Evolutionary conservation across 2,888 invertebrate genomes (phyloP), one percentile per base, ranked within the genome.

Genomic region (Drosophila neonasuta): DNA sequence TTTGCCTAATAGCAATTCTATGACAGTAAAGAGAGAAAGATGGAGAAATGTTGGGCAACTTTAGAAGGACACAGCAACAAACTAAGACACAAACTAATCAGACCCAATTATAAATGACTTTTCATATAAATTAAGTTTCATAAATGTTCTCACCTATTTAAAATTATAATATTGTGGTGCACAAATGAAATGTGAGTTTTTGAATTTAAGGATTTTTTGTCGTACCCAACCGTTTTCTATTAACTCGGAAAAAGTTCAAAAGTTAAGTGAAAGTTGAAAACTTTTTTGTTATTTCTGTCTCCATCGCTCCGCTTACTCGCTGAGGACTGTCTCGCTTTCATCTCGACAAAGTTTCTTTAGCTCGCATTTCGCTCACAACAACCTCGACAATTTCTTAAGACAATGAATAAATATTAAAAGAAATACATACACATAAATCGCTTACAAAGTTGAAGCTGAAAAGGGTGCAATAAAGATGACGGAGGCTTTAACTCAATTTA

Each of bases 201-300:
- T n/a, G 15, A 30, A 34, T 49, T 49, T 34, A 49, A 20, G 34
- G 15, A 8, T 24, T 24, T 24, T 24, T 24, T 34, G 6, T 17
- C 2, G 15, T 10, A 24, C 8, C 10, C 34, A 3, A 4, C 10
- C n/a, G 10, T 39, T 54, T n/a, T 49, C 49, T 57, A 57, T 44
- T 45, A 24, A 36, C 13, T 34, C 24, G 15, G 11, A 3, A 51
- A 55, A 46, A 50, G 39, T 45, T 62, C 9, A 13, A 48, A 62
- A 62, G 50, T 64, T 46, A 58, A 54, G 45, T 50, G 11, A 54
- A 71, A 62, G 57, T 63, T 63, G 13, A 36, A 34, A 60, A 64
- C 39, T 64, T 59, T 55, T 57, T 5, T 48, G 42, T 48, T 17
- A 13, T 41, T 41, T 32, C 7, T 50, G 36, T 50, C 17, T 7